Base-by-base conservation (phyloP, 2,888 invertebrate species). In the Euclidia mi region DNA sequence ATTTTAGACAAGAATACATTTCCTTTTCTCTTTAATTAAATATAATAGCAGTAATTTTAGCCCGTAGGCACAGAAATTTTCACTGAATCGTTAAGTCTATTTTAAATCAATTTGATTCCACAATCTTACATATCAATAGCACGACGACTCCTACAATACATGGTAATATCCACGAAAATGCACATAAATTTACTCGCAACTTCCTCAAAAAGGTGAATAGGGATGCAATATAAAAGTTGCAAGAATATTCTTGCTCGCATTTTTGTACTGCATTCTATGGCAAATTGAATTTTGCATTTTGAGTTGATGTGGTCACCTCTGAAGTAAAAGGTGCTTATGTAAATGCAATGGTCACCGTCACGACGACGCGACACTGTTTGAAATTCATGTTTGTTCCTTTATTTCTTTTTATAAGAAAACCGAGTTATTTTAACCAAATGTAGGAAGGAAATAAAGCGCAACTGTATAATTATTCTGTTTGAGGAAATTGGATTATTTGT, bases 261-360 rank as follows among this genome's bases (percentile, higher is more conserved):
- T 72, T 62, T 67, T 70, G 63, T 64, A 64, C 37, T 62, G 62
- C 62, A 63, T 64, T 66, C 60, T 65, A 66, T 47, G 52, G 66
- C 65, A 79, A 82, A 81, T 79, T 80, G 77, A 78, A 82, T 77
- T 78, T 64, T 56, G 42, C 42, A 42, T 31, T 63, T 52, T 56
- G 46, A 59, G 29, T 53, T 57, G 70, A 70, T 62, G 69, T 62
- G 78, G 76, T 73, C 71, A 76, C 61, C 66, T 64, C 56, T 41
- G 51, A 52, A 49, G 51, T 45, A 58, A 34, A 40, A 44, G 69
- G 49, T 65, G 18, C 46, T 53, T 59, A 59, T 65, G 67, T 64
- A 58, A 69, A 72, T 69, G 32, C 29, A 42, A 50, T 56, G 42
- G 52, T 25, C 52, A 17, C 29, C 14, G 12, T n/a, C 38, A 12